phyloP scores from a whole-genome alignment of 1,140 invertebrate species.

The Limonius californicus region DNA sequence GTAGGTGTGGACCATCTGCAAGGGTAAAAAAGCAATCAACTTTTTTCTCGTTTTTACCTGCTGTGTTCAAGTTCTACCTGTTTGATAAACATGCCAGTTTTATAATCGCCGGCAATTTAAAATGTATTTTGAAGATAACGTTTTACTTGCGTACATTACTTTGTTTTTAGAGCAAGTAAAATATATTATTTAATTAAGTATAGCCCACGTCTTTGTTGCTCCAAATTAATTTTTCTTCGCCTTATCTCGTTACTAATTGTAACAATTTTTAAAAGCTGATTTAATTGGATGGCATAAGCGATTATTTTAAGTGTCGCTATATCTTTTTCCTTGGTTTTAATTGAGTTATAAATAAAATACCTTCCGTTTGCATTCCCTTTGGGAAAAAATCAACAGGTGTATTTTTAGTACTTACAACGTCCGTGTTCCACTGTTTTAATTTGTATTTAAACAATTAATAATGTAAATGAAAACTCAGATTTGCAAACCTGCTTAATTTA shows the following conservation, averaged over 20 bases:
- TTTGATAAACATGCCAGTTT: conserved; percentile 15
- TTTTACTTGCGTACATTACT: conserved; percentile 11
- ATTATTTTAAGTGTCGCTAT: neutral
- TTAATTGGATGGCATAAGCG: conserved; percentile 1
- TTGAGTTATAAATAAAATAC: neutral
- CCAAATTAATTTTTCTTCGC: neutral
- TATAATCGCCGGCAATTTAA: conserved; percentile 12
- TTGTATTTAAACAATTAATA: neutral
- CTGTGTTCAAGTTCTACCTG: conserved; percentile 16
- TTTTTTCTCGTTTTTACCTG: conserved; percentile 18
- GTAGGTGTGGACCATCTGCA: conserved; percentile 20
- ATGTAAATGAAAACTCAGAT: neutral
- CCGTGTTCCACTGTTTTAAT: neutral
- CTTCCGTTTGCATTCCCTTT: neutral
- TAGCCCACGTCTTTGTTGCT: neutral
- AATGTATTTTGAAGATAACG: conserved; percentile 3
- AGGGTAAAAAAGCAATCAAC: conserved; percentile 20
- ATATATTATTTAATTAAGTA: conserved; percentile 15
- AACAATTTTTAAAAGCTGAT: conserved; percentile 3
- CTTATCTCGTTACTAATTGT: conserved; percentile 10
- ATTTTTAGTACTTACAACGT: neutral
- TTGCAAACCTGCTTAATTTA: neutral
- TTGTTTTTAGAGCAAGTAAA: conserved; percentile 7
- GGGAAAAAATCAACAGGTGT: neutral
- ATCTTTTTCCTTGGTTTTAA: neutral